Conservation (phyloP, 2,113 vertebrate genomes). For the Hippocampus abdominalis region DNA sequence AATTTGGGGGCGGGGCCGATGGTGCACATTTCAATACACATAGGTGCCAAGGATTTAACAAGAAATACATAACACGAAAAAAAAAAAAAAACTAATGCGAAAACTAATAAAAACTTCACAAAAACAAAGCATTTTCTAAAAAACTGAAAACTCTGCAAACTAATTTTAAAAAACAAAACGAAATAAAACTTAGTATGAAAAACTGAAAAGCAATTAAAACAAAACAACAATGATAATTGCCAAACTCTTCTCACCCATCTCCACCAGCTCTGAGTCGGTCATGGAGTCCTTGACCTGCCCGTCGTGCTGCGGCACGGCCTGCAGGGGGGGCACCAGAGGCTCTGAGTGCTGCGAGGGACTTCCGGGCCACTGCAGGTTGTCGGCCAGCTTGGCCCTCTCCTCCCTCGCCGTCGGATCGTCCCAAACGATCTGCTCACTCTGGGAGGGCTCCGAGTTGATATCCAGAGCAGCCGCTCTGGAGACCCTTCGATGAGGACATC, state of each 20-base stretch:
- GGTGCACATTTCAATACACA: neutral
- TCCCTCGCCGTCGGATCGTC: constrained; percentile 94
- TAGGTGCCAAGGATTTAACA: too few relatives aligned
- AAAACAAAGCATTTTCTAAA: too few relatives aligned
- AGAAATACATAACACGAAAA: too few relatives aligned
- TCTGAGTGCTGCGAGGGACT: constrained; percentile 87
- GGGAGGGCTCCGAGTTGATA: constrained; percentile 90
- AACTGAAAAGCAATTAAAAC: too few relatives aligned
- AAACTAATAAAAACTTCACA: too few relatives aligned
- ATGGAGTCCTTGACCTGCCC: constrained; percentile 69
- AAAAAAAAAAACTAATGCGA: too few relatives aligned
- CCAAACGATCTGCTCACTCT: constrained; percentile 97
- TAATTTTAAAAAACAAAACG: too few relatives aligned
- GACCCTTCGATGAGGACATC: constrained; percentile 66
- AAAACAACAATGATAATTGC: too few relatives aligned
- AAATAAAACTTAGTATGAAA: too few relatives aligned
- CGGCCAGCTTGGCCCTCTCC: constrained; percentile 90
- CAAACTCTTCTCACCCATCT: constrained; percentile 60
- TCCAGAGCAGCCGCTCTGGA: constrained; percentile 78
- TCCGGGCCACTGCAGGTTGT: constrained; percentile 90
- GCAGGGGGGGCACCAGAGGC: constrained; percentile 45
- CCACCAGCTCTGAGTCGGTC: constrained; percentile 78
- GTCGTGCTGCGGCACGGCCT: constrained; percentile 46
- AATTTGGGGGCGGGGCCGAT: too few relatives aligned
- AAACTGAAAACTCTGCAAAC: too few relatives aligned